Conservation (phyloP, 2,888 invertebrate genomes). For the Ochlodes sylvanus region DNA sequence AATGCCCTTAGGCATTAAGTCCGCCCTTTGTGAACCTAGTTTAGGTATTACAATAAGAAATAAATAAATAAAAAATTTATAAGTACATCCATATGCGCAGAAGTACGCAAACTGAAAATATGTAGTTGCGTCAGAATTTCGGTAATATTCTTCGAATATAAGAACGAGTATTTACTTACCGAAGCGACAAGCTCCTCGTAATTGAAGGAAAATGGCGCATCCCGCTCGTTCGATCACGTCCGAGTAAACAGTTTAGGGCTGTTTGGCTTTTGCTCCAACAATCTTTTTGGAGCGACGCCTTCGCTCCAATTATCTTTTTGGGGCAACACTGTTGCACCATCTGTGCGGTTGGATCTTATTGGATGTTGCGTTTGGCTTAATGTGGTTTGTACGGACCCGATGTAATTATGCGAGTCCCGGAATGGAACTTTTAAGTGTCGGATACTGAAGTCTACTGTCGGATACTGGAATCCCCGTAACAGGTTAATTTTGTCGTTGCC, state of each 20-base stretch:
- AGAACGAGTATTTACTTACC: constrained; percentile 41
- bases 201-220: constrained; percentile 72
- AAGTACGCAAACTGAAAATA: background rate
- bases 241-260: constrained; percentile 69
- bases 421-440: background rate
- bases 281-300: constrained; percentile 25
- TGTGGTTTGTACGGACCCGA: constrained; percentile 3
- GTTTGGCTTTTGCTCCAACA: constrained; percentile 58
- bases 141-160: background rate
- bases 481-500: background rate
- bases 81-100: too few species aligned
- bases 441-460: background rate
- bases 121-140: background rate
- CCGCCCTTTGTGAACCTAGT: too few species aligned
- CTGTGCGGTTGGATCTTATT: constrained; percentile 19
- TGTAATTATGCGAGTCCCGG: constrained; percentile 2
- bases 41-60: too few species aligned
- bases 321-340: constrained; percentile 13
- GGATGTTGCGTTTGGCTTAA: constrained; percentile 17
- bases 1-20: too few species aligned
- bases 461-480: background rate
- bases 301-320: constrained; percentile 24
- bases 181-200: constrained; percentile 67
- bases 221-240: constrained; percentile 70
- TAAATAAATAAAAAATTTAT: too few species aligned